Percentiles rank a stretch among this genome's conserved stretches.
Evolutionary conservation across 1,140 invertebrate species (phyloP).

Genomic region (Drosophila hydei): DNA sequence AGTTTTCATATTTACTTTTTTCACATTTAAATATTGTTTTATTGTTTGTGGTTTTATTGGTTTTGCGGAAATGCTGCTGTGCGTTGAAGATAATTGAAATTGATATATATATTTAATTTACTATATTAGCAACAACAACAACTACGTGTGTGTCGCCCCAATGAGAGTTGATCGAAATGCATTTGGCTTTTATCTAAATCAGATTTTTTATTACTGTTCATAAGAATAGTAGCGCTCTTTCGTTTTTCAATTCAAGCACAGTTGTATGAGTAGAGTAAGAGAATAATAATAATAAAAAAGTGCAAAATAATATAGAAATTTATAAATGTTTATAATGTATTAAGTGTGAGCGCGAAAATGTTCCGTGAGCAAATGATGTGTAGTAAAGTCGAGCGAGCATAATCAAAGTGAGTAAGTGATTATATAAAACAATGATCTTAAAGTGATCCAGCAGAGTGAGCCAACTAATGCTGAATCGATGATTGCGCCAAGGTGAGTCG

Average conservation of each 20-base stretch:
- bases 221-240: slow-evolving; percentile 45
- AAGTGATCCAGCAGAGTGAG: too few species aligned
- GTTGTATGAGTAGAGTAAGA: slow-evolving; percentile 43
- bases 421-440: slow-evolving; percentile 23
- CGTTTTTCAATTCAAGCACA: slow-evolving; percentile 65
- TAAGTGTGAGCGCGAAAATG: slow-evolving; percentile 6
- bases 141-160: slow-evolving; percentile 17
- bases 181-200: slow-evolving; percentile 20
- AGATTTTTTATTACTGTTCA: slow-evolving; percentile 4
- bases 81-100: slow-evolving; percentile 38
- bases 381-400: too few species aligned
- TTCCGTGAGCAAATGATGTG: too few species aligned
- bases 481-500: too few species aligned
- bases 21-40: slow-evolving; percentile 42
- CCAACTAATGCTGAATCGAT: too few species aligned
- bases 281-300: slow-evolving; percentile 37
- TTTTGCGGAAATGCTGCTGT: slow-evolving; percentile 66
- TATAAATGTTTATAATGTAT: slow-evolving; percentile 25
- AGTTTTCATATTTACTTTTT: slow-evolving; percentile 21
- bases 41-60: slow-evolving; percentile 40
- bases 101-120: too few species aligned
- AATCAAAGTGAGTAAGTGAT: neutral
- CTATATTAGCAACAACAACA: slow-evolving; percentile 37
- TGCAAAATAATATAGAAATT: slow-evolving; percentile 20
- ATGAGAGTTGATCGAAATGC: slow-evolving; percentile 1